These are phyloP conservation scores for Brachionus calyciflorus DNA, from an alignment of 1,140 invertebrate species.

Conservation along the genomic window DNA sequence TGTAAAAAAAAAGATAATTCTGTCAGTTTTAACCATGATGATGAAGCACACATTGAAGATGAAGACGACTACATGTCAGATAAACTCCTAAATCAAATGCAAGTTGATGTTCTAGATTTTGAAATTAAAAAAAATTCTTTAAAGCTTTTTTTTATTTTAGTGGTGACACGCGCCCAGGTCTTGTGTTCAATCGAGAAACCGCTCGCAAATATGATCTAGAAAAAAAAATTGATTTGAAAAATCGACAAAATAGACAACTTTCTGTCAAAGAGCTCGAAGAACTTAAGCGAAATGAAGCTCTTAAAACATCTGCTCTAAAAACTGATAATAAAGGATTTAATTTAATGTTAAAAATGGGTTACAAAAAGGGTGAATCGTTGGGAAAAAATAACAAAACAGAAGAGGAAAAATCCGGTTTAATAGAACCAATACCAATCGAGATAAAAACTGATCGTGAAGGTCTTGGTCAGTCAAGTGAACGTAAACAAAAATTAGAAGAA, in stretches of 20 bases:
- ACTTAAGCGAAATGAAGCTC: background rate
- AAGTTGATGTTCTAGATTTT: too few relatives aligned
- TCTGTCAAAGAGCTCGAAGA: slow-evolving; percentile 18
- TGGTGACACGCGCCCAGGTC: slow-evolving; percentile 20
- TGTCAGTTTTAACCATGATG: too few relatives aligned
- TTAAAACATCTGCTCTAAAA: slow-evolving; percentile 11
- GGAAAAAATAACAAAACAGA: background rate
- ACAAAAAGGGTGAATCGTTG: slow-evolving; percentile 17
- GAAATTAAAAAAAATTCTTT: background rate
- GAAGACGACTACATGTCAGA: slow-evolving; percentile 45
- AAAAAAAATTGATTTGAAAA: background rate
- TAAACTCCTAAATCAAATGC: slow-evolving; percentile 35
- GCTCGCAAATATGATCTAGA: slow-evolving; percentile 12
- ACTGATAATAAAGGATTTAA: slow-evolving; percentile 35
- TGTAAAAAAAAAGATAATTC: background rate
- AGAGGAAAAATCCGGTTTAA: background rate
- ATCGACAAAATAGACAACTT: slow-evolving; percentile 21
- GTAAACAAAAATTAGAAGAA: slow-evolving; percentile 12
- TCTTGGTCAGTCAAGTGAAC: background rate
- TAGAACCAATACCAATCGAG: slow-evolving; percentile 29
- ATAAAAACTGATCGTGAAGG: slow-evolving; percentile 42
- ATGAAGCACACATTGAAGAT: background rate
- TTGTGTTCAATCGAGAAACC: slow-evolving; percentile 2
- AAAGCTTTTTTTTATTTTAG: background rate
- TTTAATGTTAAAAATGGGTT: slow-evolving; percentile 45